Percentiles rank a stretch among this genome's conserved stretches.
Conservation (phyloP, 1,140 invertebrate genomes). For the Dreissena rostriformis region DNA sequence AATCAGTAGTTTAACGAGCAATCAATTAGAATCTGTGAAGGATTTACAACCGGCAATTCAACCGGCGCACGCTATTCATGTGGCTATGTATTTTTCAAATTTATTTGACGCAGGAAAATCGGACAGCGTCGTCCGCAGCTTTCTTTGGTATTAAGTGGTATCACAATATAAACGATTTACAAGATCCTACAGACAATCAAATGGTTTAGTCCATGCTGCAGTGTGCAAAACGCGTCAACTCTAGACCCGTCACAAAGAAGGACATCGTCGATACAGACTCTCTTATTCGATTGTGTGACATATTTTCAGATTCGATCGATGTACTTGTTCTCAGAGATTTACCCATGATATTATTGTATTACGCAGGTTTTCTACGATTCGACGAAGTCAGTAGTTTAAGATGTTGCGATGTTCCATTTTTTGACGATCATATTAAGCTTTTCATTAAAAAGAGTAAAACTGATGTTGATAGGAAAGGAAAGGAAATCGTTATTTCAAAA, state of each 20-base stretch:
- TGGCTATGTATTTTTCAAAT: conserved; percentile 53
- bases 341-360: conserved; percentile 54
- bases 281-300: conserved; percentile 48
- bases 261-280: conserved; percentile 17
- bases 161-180: conserved; percentile 28
- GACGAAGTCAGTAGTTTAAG: conserved; percentile 51
- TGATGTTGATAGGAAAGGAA: conserved; percentile 49
- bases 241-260: conserved; percentile 16
- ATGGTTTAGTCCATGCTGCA: conserved; percentile 19
- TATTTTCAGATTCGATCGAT: conserved; percentile 14
- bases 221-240: conserved; percentile 32
- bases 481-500: conserved; percentile 29
- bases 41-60: neutral
- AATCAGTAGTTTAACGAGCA: neutral
- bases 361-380: conserved; percentile 51
- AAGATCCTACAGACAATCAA: conserved; percentile 33
- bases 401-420: conserved; percentile 46
- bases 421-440: conserved; percentile 28
- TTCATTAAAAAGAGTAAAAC: conserved; percentile 49
- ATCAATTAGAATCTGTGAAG: neutral
- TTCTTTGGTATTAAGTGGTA: conserved; percentile 51
- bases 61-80: conserved; percentile 50
- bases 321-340: conserved; percentile 46
- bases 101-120: conserved; percentile 46
- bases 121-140: conserved; percentile 23